These are phyloP conservation scores for Drosophila varians DNA, from an alignment of 1,140 invertebrate species.

Conservation along the genomic window DNA sequence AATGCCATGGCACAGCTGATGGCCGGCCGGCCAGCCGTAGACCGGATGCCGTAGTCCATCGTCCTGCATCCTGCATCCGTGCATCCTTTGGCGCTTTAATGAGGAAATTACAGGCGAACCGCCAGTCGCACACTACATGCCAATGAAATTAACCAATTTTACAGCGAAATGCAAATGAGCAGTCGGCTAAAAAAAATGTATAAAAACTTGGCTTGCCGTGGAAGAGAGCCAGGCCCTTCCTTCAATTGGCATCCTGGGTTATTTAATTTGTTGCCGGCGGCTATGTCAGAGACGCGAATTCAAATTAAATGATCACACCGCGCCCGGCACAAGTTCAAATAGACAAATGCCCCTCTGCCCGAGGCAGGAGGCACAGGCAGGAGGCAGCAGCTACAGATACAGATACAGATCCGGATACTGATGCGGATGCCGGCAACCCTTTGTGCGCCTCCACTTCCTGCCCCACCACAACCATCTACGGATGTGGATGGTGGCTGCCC, in stretches of 20 bases:
- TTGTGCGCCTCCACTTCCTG: conserved; percentile 34
- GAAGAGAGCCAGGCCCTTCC: conserved; percentile 2
- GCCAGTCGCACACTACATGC: conserved; percentile 32
- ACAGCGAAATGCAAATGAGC: conserved; percentile 71
- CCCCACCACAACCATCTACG: background rate
- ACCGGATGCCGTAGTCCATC: conserved; percentile 51
- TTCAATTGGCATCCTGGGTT: conserved; percentile 24
- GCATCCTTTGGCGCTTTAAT: conserved; percentile 49
- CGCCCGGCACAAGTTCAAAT: conserved; percentile 54
- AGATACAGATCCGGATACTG: conserved; percentile 23
- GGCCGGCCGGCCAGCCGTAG: conserved; percentile 63
- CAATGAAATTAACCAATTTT: conserved; percentile 80
- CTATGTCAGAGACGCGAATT: conserved; percentile 67
- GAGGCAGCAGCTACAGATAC: conserved; percentile 10
- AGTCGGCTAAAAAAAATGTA: conserved; percentile 43
- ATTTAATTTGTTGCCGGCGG: conserved; percentile 40
- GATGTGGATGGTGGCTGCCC: conserved; percentile 38
- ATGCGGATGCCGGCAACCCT: conserved; percentile 47
- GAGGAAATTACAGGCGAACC: conserved; percentile 53
- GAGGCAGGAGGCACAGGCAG: conserved; percentile 18
- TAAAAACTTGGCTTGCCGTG: background rate
- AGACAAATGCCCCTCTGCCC: conserved; percentile 61
- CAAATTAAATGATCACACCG: conserved; percentile 78
- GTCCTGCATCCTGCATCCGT: background rate
- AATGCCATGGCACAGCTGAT: conserved; percentile 64